phyloP scores from a whole-genome alignment of 1,140 invertebrate species.

The Forficula auricularia region DNA sequence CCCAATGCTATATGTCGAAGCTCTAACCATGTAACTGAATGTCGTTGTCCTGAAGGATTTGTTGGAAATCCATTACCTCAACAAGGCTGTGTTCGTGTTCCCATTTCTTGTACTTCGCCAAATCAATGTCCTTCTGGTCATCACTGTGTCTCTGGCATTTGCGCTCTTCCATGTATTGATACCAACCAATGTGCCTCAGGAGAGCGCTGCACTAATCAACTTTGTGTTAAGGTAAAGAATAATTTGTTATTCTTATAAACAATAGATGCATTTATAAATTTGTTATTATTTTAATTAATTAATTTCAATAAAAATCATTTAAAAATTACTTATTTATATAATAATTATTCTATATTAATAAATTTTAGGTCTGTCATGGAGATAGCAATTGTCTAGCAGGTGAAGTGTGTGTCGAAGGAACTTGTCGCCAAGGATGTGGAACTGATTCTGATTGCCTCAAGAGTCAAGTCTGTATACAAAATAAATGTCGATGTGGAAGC shows the following conservation, averaged over 20 bases:
- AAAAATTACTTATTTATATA: too few species aligned
- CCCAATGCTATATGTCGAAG: conserved; percentile 66
- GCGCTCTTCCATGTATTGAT: conserved; percentile 53
- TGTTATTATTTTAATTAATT: too few species aligned
- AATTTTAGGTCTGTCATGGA: conserved; percentile 46
- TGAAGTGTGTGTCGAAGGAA: conserved; percentile 69
- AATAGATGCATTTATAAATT: too few species aligned
- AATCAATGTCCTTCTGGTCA: conserved; percentile 49
- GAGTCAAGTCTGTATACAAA: conserved; percentile 61
- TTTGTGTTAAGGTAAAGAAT: conserved; percentile 52
- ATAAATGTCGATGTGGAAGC: conserved; percentile 54
- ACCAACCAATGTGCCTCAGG: conserved; percentile 56
- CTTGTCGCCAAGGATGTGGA: conserved; percentile 65
- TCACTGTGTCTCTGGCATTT: conserved; percentile 52
- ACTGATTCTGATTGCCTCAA: conserved; percentile 59
- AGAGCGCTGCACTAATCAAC: conserved; percentile 52
- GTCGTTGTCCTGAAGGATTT: conserved; percentile 64
- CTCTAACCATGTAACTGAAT: conserved; percentile 47
- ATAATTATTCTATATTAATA: too few species aligned
- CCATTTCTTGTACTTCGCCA: conserved; percentile 40
- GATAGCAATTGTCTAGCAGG: conserved; percentile 76
- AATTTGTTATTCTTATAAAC: too few species aligned
- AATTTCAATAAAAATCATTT: too few species aligned
- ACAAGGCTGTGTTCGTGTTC: conserved; percentile 67
- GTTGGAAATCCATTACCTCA: conserved; percentile 72